Conservation (phyloP, 2,888 invertebrate genomes). For the Pelosia muscerda region DNA sequence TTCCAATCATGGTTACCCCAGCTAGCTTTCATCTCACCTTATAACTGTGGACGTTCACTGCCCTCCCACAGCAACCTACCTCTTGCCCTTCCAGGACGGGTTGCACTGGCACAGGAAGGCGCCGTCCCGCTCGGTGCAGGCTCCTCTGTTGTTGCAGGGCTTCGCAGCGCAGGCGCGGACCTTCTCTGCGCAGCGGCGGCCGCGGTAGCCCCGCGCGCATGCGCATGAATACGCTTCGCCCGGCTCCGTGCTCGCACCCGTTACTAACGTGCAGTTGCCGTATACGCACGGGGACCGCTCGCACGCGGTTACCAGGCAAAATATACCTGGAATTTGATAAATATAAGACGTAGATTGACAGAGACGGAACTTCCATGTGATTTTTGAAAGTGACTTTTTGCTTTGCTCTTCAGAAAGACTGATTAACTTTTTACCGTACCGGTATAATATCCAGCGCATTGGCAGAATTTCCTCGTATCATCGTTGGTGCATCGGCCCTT, state of each 20-base stretch:
- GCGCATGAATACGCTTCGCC: constrained; percentile 86
- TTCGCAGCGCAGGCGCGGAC: constrained; percentile 90
- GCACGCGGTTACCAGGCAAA: constrained; percentile 92
- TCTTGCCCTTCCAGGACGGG: constrained; percentile 90
- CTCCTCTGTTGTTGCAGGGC: constrained; percentile 92
- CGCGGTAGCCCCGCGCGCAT: constrained; percentile 86
- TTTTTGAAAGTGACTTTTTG: no score
- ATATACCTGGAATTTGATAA: constrained; percentile 85
- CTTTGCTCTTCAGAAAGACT: no score
- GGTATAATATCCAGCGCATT: constrained; percentile 90
- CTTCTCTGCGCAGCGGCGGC: constrained; percentile 87
- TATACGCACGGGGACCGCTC: constrained; percentile 90
- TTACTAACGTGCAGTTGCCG: constrained; percentile 88
- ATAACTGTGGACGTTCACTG: neutral
- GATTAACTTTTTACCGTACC: constrained; percentile 79
- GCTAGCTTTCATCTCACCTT: neutral
- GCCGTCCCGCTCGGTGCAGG: constrained; percentile 89
- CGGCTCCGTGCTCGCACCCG: constrained; percentile 52
- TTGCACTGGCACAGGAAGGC: constrained; percentile 91
- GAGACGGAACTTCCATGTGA: neutral
- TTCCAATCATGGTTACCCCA: neutral
- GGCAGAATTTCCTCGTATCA: constrained; percentile 88
- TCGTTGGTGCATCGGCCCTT: constrained; percentile 89
- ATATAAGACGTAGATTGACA: neutral
- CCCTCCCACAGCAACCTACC: constrained; percentile 52